Conservation (phyloP, 1,140 invertebrate genomes). For the Pissodes strobi region DNA sequence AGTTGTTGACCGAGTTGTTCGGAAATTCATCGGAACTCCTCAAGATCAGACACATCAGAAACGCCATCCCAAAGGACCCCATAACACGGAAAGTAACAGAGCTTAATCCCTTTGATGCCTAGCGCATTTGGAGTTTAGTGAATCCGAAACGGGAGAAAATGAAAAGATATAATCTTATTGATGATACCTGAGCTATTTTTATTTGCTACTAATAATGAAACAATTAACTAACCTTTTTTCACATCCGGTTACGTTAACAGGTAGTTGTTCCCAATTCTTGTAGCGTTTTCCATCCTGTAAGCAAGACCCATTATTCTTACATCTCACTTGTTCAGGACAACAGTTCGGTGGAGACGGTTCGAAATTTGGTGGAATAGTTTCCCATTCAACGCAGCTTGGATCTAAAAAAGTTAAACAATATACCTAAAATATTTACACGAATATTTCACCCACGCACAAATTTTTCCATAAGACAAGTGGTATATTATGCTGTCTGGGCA, state of each 20-base stretch:
- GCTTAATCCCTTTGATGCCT: too few species aligned
- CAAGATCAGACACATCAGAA: too few species aligned
- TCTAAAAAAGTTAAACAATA: constrained; percentile 59
- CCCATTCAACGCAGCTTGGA: constrained; percentile 83
- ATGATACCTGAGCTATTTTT: background rate
- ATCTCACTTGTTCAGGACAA: constrained; percentile 77
- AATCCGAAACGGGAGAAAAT: too few species aligned
- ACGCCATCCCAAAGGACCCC: too few species aligned
- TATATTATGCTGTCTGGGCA: too few species aligned
- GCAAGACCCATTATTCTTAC: constrained; percentile 79
- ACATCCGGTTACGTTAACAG: constrained; percentile 73
- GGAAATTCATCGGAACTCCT: too few species aligned
- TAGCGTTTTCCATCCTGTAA: constrained; percentile 68
- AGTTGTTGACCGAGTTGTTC: too few species aligned
- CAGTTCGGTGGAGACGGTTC: constrained; percentile 76
- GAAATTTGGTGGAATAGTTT: constrained; percentile 73
- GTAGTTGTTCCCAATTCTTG: constrained; percentile 61
- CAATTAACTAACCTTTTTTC: constrained; percentile 62
- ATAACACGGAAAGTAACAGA: too few species aligned
- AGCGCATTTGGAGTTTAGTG: too few species aligned
- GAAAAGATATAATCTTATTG: background rate
- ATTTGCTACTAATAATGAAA: background rate
- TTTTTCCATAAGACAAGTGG: too few species aligned
- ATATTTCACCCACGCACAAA: too few species aligned
- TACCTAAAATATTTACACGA: background rate